Conservation (phyloP, 2,797 vertebrate species). For the Glossophaga mutica region DNA sequence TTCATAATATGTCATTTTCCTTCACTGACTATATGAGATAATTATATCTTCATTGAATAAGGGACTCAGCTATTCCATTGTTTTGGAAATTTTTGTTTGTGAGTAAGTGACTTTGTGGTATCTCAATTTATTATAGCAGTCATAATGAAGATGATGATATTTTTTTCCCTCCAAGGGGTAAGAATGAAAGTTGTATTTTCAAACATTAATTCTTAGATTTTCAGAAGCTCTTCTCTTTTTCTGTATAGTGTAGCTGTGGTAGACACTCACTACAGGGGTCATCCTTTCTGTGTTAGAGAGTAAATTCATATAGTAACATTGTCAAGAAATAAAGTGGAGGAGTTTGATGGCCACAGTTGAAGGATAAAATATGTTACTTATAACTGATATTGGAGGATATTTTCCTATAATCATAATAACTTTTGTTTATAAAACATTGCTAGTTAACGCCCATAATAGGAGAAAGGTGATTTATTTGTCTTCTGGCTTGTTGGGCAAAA, state of each 20-base stretch:
- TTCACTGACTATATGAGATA: slow-evolving; percentile 32
- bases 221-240: background rate
- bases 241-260: background rate
- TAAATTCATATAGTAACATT: background rate
- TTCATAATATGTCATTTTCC: slow-evolving; percentile 33
- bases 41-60: slow-evolving; percentile 36
- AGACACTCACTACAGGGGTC: background rate
- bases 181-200: slow-evolving; percentile 40
- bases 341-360: background rate
- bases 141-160: slow-evolving; percentile 13
- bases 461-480: background rate
- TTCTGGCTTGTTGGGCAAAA: slow-evolving; percentile 13
- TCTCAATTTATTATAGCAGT: slow-evolving; percentile 28
- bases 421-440: slow-evolving; percentile 26
- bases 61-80: slow-evolving; percentile 10
- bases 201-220: slow-evolving; percentile 10
- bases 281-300: slow-evolving; percentile 38
- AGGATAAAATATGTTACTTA: background rate
- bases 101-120: slow-evolving; percentile 29
- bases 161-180: background rate
- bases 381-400: background rate
- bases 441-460: background rate
- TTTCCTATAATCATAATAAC: slow-evolving; percentile 3
- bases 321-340: background rate
- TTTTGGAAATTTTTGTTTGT: slow-evolving; percentile 35